phyloP scores from a whole-genome alignment of 2,888 invertebrate genomes.

The Idaea dimidiata region DNA sequence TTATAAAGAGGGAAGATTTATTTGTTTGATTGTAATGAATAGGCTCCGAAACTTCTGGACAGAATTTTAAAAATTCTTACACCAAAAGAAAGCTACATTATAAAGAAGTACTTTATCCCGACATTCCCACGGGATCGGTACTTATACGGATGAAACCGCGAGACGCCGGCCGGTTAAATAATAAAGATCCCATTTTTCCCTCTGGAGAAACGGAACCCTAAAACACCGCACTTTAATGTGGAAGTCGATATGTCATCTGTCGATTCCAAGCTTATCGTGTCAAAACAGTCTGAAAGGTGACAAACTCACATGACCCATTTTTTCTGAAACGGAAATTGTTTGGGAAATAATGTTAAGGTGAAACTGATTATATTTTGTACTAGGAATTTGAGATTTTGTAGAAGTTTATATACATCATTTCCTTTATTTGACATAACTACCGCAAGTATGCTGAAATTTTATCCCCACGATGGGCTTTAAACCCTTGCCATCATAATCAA shows the following conservation, averaged over 20 bases:
- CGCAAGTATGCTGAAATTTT: no score
- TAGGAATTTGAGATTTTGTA: neutral
- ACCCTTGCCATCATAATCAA: no score
- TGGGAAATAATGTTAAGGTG: neutral
- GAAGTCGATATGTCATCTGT: neutral
- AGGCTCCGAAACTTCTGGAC: no score
- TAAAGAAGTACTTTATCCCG: neutral
- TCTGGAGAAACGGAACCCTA: neutral
- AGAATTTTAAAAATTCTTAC: no score
- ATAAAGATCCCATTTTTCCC: neutral
- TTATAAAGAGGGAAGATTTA: no score
- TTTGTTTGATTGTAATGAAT: no score
- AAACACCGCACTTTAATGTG: neutral
- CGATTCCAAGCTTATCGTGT: neutral
- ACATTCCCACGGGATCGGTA: conserved; percentile 21
- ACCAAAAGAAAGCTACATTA: no score
- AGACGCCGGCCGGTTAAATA: neutral
- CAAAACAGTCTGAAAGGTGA: neutral
- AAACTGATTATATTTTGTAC: neutral
- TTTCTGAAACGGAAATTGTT: neutral
- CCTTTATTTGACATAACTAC: no score
- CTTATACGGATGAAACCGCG: conserved; percentile 21
- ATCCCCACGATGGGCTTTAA: no score
- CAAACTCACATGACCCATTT: neutral
- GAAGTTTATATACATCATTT: neutral